Percentiles rank a stretch among this genome's conserved stretches.
Conservation (phyloP, 2,797 vertebrate species). For the Glossophaga mutica region DNA sequence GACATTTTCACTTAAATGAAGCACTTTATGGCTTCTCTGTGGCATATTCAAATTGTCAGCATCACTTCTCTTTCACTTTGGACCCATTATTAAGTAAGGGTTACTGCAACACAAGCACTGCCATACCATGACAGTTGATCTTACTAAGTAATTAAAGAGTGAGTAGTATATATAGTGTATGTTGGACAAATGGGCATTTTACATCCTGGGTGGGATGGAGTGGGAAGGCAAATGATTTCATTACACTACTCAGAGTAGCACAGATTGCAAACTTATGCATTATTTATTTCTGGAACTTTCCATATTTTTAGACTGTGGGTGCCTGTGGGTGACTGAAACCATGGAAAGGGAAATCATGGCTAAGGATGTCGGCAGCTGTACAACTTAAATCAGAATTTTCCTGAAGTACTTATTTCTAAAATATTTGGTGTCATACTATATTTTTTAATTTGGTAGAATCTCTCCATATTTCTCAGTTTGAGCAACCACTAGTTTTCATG, state of each 20-base stretch:
- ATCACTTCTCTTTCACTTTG: background rate
- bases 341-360: background rate
- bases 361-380: background rate
- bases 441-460: background rate
- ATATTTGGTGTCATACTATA: background rate
- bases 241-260: background rate
- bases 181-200: background rate
- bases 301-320: background rate
- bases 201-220: background rate
- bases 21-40: background rate
- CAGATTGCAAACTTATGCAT: background rate
- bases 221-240: background rate
- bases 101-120: background rate
- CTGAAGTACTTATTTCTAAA: constrained; percentile 24
- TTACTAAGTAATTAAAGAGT: background rate
- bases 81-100: background rate
- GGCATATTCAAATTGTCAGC: background rate
- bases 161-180: background rate
- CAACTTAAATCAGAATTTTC: background rate
- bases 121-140: background rate
- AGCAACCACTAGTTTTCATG: background rate
- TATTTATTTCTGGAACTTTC: background rate
- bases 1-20: background rate
- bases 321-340: background rate
- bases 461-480: background rate